phyloP scores from a whole-genome alignment of 2,888 invertebrate genomes.

The Teleogryllus oceanicus region DNA sequence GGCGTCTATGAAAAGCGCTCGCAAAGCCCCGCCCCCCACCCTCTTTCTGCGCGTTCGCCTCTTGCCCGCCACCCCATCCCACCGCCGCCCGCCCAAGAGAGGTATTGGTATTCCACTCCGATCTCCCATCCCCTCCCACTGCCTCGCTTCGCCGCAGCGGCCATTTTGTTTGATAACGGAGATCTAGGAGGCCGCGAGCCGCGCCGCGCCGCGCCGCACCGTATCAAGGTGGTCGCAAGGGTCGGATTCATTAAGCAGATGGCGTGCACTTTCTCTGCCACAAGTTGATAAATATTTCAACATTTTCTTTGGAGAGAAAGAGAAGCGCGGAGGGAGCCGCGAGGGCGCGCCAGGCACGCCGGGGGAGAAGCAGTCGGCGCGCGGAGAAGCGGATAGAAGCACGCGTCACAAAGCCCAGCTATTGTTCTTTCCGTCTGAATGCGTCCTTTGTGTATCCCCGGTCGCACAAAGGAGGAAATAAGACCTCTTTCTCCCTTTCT shows the following conservation, averaged over 20 bases:
- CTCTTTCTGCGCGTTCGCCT: background rate
- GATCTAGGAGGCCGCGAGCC: background rate
- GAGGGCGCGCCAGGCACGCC: background rate
- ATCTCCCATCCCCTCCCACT: too few species aligned
- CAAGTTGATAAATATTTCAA: constrained; percentile 11
- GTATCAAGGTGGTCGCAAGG: constrained; percentile 1
- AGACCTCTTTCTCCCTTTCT: constrained; percentile 21
- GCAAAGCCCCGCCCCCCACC: background rate
- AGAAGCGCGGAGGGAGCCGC: background rate
- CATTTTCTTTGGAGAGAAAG: background rate
- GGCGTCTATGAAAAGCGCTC: too few species aligned
- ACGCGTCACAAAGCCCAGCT: constrained; percentile 21
- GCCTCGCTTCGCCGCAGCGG: background rate
- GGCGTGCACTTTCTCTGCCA: constrained; percentile 18
- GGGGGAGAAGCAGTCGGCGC: background rate
- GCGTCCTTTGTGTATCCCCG: constrained; percentile 31
- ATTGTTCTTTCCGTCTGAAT: constrained; percentile 34
- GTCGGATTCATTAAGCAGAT: constrained; percentile 18
- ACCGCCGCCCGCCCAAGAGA: background rate
- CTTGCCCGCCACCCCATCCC: background rate
- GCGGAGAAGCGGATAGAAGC: background rate
- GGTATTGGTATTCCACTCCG: background rate
- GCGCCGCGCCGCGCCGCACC: background rate
- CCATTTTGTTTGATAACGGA: constrained; percentile 3
- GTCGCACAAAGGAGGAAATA: constrained; percentile 1